These are phyloP conservation scores for Paratrypauchen microcephalus DNA, from an alignment of 2,797 vertebrate species.

Conservation along the genomic window DNA sequence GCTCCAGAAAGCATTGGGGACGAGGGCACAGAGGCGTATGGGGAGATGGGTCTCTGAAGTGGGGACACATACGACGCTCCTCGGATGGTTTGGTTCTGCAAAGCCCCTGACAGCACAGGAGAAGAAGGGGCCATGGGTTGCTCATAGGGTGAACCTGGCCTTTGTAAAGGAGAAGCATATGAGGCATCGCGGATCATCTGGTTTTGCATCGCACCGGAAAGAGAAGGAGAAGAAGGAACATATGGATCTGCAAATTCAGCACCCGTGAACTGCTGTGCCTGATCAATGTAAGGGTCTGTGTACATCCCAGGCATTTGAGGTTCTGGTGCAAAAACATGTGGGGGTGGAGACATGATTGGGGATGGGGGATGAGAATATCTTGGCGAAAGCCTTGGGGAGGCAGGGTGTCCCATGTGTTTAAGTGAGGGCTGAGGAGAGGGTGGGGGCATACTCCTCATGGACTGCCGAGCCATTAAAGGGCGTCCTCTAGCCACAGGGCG, in stretches of 20 bases:
- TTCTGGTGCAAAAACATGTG: constrained; percentile 33
- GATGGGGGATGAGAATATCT: constrained; percentile 64
- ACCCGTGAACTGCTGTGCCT: constrained; percentile 29
- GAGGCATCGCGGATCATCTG: constrained; percentile 54
- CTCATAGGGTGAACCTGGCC: constrained; percentile 16
- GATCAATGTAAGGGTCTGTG: constrained; percentile 44
- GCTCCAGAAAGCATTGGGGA: constrained; percentile 72
- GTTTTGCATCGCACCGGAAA: constrained; percentile 60
- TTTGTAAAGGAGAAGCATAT: constrained; percentile 26
- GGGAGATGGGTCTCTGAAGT: constrained; percentile 52
- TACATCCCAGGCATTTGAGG: constrained; percentile 22
- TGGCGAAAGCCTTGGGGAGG: constrained; percentile 58
- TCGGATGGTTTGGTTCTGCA: constrained; percentile 56
- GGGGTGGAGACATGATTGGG: constrained; percentile 38
- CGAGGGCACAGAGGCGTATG: constrained; percentile 60
- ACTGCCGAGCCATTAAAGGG: constrained; percentile 67
- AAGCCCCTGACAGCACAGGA: constrained; percentile 52
- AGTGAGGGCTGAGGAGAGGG: constrained; percentile 72
- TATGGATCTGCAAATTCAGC: constrained; percentile 40
- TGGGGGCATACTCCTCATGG: constrained; percentile 59
- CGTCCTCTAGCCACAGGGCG: constrained; percentile 75
- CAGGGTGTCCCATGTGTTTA: constrained; percentile 60
- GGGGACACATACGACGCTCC: constrained; percentile 56
- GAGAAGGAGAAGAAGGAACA: constrained; percentile 43
- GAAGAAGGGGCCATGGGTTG: constrained; percentile 42